Conservation (phyloP, 1,140 invertebrate species). For the Samia ricini region DNA sequence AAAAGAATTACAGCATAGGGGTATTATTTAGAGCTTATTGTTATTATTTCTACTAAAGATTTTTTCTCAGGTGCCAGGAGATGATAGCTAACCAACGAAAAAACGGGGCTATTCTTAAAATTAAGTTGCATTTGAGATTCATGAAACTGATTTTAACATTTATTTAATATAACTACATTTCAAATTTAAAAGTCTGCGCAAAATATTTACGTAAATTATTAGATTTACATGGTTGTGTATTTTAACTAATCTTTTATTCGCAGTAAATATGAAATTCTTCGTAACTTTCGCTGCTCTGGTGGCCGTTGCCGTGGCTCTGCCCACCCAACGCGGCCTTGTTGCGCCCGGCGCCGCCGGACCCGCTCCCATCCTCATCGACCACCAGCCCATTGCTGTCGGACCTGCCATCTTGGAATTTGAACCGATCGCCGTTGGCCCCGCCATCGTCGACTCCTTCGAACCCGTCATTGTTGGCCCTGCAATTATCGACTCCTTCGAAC, state of each 20-base stretch:
- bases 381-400: slow-evolving; percentile 15
- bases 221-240: neutral
- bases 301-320: slow-evolving; percentile 36
- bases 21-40: no score
- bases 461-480: slow-evolving; percentile 25
- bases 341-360: slow-evolving; percentile 11
- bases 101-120: no score
- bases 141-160: no score
- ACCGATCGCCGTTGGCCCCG: slow-evolving; percentile 20
- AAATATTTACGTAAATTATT: neutral
- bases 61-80: no score
- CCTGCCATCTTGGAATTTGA: slow-evolving; percentile 17
- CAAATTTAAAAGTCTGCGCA: no score
- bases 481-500: slow-evolving; percentile 20
- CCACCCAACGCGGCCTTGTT: slow-evolving; percentile 21
- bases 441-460: slow-evolving; percentile 16
- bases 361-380: slow-evolving; percentile 12
- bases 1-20: no score
- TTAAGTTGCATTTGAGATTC: no score
- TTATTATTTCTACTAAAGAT: no score
- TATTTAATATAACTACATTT: no score
- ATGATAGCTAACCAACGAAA: no score
- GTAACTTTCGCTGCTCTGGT: slow-evolving; percentile 30
- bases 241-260: neutral
- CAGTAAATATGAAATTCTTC: slow-evolving; percentile 35